A percentile compares a stretch with the other conserved stretches of the same genome.
Conservation (phyloP, 1,140 invertebrate species). For the Drosophila neocordata region DNA sequence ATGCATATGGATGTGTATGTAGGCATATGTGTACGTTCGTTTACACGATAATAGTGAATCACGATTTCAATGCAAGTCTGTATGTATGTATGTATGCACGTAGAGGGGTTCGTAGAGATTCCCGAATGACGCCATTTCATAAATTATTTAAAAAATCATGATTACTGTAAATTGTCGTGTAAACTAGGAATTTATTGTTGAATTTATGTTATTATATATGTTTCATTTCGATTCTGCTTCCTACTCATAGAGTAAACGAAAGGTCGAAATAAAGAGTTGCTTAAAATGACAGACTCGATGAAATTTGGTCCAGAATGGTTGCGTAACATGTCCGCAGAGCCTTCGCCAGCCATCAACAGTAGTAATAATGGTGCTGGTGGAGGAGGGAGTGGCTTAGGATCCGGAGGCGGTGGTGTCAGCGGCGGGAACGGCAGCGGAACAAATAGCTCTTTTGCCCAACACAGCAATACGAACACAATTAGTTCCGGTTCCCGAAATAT, state of each 20-base stretch:
- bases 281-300: conserved; percentile 87
- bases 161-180: neutral
- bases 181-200: neutral
- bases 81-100: neutral
- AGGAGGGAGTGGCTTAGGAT: conserved; percentile 4
- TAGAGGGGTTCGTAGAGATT: neutral
- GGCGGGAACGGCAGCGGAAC: conserved; percentile 80
- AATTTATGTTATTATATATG: conserved; percentile 3
- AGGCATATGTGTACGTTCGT: conserved; percentile 3
- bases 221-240: conserved; percentile 27
- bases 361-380: conserved; percentile 27
- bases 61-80: conserved; percentile 1
- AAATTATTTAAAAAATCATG: conserved; percentile 1
- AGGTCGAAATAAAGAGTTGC: conserved; percentile 29
- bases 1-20: conserved; percentile 1
- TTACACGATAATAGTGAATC: conserved; percentile 7
- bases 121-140: conserved; percentile 5
- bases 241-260: conserved; percentile 20
- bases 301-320: conserved; percentile 90
- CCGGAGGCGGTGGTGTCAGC: conserved; percentile 56
- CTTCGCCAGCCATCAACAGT: conserved; percentile 49
- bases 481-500: conserved; percentile 49
- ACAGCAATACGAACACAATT: conserved; percentile 28
- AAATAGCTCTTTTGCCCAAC: conserved; percentile 50
- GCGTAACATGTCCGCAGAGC: conserved; percentile 86